A percentile compares a stretch with the other conserved stretches of the same genome.
Conservation (phyloP, 23 tunicate genomes). For the Styela clava region DNA sequence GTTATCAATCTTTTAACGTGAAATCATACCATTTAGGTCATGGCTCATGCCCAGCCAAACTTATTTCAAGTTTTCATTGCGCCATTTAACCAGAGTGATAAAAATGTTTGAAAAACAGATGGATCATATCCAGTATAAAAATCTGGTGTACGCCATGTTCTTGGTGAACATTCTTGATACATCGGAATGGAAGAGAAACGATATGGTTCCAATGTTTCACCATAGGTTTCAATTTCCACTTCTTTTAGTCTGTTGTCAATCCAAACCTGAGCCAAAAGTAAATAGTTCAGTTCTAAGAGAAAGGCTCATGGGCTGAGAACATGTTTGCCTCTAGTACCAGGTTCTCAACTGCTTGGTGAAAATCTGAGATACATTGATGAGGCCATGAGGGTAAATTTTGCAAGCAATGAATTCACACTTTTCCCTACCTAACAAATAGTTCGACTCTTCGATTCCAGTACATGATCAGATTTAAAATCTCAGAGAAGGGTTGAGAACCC, state of each 20-base stretch:
- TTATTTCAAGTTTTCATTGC: constrained; percentile 4
- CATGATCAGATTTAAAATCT: too few species aligned
- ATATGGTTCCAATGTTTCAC: background rate
- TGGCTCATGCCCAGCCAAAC: too few species aligned
- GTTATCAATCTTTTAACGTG: too few species aligned
- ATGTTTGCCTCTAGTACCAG: too few species aligned
- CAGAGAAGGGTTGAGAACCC: too few species aligned
- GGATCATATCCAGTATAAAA: constrained; percentile 62
- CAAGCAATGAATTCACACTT: background rate
- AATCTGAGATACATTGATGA: too few species aligned
- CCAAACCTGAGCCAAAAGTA: constrained; percentile 30
- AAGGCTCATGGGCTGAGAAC: too few species aligned
- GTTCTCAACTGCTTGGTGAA: too few species aligned
- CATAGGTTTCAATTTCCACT: constrained; percentile 24
- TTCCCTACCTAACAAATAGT: background rate
- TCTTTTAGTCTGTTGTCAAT: constrained; percentile 31
- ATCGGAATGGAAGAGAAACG: constrained; percentile 10
- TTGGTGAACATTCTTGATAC: constrained; percentile 58
- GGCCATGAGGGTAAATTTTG: too few species aligned
- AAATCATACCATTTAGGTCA: too few species aligned
- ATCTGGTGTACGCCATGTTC: constrained; percentile 38
- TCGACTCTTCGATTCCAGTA: too few species aligned
- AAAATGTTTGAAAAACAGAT: constrained; percentile 47
- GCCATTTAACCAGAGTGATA: constrained; percentile 76
- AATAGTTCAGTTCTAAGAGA: too few species aligned